Evolutionary conservation across 1,140 invertebrate genomes (phyloP).

Genomic region (Frieseomelitta varia): DNA sequence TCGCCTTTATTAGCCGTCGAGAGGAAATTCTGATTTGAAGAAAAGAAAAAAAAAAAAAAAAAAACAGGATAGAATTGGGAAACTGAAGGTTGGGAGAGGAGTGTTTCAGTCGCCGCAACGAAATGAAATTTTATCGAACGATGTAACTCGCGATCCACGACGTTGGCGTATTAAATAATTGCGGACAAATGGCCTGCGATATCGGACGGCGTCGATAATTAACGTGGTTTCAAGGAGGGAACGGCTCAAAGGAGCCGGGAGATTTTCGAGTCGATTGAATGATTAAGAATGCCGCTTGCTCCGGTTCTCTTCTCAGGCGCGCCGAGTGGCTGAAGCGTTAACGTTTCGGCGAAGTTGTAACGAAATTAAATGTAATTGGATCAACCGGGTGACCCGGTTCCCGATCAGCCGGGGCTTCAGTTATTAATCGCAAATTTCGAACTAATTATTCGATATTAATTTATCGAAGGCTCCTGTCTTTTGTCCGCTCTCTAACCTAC

Average conservation of each 20-base stretch:
- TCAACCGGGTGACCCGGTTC: constrained; percentile 20
- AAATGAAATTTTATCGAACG: neutral
- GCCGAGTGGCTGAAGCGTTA: neutral
- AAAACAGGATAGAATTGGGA: too few species aligned
- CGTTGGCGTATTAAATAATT: neutral
- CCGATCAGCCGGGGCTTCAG: neutral
- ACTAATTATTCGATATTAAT: constrained; percentile 40
- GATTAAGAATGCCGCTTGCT: neutral
- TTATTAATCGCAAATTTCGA: constrained; percentile 42
- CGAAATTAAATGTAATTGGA: constrained; percentile 42
- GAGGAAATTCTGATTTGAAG: too few species aligned
- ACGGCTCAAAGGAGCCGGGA: neutral
- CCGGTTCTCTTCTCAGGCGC: neutral
- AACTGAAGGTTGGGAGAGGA: too few species aligned
- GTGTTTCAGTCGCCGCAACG: too few species aligned
- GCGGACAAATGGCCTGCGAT: neutral
- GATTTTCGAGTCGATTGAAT: neutral
- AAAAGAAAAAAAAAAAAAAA: too few species aligned
- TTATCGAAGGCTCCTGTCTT: constrained; percentile 8
- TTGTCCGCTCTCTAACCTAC: neutral
- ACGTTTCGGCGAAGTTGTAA: constrained; percentile 12
- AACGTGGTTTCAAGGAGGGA: neutral
- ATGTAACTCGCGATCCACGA: neutral
- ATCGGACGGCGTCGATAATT: neutral
- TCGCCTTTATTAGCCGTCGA: too few species aligned